Conservation (phyloP, 1,140 invertebrate genomes). For the Bombus confusus region DNA sequence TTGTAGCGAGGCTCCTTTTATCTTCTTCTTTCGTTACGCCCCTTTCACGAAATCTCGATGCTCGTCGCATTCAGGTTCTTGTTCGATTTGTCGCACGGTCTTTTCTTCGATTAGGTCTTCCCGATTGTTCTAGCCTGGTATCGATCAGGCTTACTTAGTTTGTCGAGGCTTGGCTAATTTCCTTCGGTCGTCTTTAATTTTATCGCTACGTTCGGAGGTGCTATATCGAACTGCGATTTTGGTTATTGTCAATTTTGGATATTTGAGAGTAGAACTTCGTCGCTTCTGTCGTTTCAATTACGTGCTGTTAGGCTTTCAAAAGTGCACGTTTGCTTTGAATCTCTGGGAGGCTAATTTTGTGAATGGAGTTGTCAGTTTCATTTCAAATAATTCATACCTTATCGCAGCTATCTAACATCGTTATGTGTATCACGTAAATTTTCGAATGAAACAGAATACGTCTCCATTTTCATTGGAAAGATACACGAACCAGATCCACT, state of each 20-base stretch:
- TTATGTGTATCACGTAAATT: not conserved
- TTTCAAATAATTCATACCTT: not conserved
- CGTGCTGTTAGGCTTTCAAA: no score
- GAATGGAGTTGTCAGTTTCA: no score
- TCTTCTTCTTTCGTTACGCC: not conserved
- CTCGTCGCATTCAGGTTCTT: not conserved
- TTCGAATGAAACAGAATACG: conserved; percentile 18
- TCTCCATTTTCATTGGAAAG: conserved; percentile 35
- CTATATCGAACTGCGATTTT: no score
- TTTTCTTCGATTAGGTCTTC: not conserved
- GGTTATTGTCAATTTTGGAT: no score
- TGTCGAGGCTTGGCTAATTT: not conserved
- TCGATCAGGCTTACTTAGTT: not conserved
- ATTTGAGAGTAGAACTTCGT: no score
- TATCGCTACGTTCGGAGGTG: not conserved
- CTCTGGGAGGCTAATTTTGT: no score
- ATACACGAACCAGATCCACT: conserved; percentile 21
- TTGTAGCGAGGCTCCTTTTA: conserved; percentile 4
- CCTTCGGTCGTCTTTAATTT: not conserved
- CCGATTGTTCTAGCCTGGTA: no score
- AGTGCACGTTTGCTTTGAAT: no score
- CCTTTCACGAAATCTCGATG: not conserved
- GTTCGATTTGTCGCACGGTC: not conserved
- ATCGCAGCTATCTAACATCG: not conserved
- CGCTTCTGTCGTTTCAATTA: no score